Base-by-base conservation (phyloP, 2,888 invertebrate species). In the Papilio elwesi region DNA sequence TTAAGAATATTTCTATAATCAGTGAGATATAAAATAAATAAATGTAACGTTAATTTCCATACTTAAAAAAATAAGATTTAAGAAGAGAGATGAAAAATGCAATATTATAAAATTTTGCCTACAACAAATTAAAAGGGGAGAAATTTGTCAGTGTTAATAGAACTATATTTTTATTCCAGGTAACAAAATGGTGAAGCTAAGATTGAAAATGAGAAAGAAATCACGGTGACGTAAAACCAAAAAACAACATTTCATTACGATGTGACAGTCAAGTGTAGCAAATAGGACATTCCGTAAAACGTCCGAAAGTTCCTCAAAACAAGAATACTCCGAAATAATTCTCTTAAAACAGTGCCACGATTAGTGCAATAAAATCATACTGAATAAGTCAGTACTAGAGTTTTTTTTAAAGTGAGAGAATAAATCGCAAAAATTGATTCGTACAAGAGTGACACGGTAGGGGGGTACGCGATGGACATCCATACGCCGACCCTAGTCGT, bases 401-500 rank as follows among this genome's bases (percentile, higher is more conserved):
- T 49, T 64, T 64, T 63, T 64, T 63, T 69, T 71, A 66, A n/a
- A 63, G 72, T 68, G 15, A 48, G 11, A 53, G 62, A 53, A 13
- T 71, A 65, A 71, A 71, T 63, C 71, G 62, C 55, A 53, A 64
- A 68, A 57, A 69, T 74, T 68, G 73, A 75, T 65, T 66, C 69
- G 62, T 73, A 51, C 67, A 69, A 68, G 59, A 74, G 77, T 78
- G 76, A 77, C 77, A 75, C 73, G 51, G 71, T 72, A 73, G 70
- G 65, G 71, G 68, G 75, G 74, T 74, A 80, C 76, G 80, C 78
- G 68, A 93, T 93, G 92, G 93, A 93, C 88, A 85, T 93, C 51
- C 93, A 93, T 87, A 88, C 92, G n/a, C 91, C 91, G 0, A 87
- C 88, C 10, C 76, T 93, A 76, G 91, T 92, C 36, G 93, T 92